phyloP scores from a whole-genome alignment of 30 jellyfish, hydroid and myxozoan species.

The Pelagia noctiluca region DNA sequence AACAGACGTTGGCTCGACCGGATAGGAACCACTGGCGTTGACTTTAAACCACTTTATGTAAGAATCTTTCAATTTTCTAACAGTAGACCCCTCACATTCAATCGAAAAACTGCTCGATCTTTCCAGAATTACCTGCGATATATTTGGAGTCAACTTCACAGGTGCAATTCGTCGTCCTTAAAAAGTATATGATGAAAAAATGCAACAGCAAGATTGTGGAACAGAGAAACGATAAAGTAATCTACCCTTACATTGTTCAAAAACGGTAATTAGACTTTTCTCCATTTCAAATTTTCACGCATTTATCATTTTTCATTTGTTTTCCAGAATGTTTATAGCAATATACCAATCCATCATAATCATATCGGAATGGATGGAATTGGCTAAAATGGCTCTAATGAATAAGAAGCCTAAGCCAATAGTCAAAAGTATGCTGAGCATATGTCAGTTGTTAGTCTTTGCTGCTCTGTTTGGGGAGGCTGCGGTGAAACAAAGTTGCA shows the following conservation, averaged over 20 bases:
- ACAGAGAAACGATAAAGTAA: neutral
- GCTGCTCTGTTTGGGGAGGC: no score
- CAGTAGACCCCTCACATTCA: constrained; percentile 37
- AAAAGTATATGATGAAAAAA: no score
- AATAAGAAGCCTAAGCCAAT: no score
- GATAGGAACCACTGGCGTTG: constrained; percentile 14
- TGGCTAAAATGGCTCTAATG: no score
- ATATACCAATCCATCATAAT: neutral
- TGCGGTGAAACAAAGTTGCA: no score
- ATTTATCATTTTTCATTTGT: neutral
- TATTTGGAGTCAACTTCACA: constrained; percentile 37
- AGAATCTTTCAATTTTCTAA: neutral
- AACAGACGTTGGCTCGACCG: constrained; percentile 11
- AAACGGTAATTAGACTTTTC: neutral
- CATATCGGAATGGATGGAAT: no score
- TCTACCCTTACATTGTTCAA: neutral
- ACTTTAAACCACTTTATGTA: constrained; percentile 53
- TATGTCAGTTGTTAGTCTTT: no score
- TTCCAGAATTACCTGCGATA: constrained; percentile 25
- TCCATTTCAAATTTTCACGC: neutral
- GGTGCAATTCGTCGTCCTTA: constrained; percentile 24
- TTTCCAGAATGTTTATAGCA: neutral
- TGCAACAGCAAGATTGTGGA: neutral
- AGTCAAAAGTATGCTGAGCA: no score
- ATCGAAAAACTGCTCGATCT: constrained; percentile 24